These are phyloP conservation scores for Phylloscopus trochilus DNA, from an alignment of 2,113 vertebrate species.

Conservation along the genomic window DNA sequence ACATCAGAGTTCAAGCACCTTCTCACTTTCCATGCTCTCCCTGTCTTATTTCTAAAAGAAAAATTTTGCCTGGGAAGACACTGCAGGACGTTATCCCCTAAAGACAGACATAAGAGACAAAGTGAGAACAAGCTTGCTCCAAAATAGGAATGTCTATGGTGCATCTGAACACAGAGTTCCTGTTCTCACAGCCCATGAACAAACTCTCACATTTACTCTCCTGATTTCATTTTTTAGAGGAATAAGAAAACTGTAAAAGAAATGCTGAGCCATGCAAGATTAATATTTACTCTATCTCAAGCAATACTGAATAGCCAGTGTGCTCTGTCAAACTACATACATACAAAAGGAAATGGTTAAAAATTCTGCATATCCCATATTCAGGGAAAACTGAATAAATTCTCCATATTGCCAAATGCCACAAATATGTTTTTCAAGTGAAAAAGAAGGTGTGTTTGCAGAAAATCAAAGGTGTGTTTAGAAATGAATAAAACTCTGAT, in stretches of 20 bases:
- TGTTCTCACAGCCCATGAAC: not conserved
- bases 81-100: not conserved
- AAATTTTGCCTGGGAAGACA: not conserved
- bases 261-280: not conserved
- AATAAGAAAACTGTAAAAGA: not conserved
- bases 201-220: not conserved
- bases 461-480: not conserved
- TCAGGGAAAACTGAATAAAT: not conserved
- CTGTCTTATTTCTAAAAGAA: not conserved
- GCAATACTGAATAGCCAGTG: not conserved
- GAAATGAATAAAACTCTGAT: not conserved
- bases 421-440: not conserved
- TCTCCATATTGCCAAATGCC: not conserved
- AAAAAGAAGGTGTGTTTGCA: not conserved
- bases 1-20: not conserved
- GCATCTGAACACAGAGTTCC: not conserved
- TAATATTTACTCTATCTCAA: not conserved
- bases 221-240: not conserved
- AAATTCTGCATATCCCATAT: not conserved
- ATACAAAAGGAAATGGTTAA: not conserved
- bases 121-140: not conserved
- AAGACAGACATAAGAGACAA: not conserved
- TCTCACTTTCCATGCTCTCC: not conserved
- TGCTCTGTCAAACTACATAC: not conserved
- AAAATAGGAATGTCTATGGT: not conserved